These are phyloP conservation scores for Hydriomena furcata DNA, from an alignment of 2,888 invertebrate genomes.

Conservation along the genomic window DNA sequence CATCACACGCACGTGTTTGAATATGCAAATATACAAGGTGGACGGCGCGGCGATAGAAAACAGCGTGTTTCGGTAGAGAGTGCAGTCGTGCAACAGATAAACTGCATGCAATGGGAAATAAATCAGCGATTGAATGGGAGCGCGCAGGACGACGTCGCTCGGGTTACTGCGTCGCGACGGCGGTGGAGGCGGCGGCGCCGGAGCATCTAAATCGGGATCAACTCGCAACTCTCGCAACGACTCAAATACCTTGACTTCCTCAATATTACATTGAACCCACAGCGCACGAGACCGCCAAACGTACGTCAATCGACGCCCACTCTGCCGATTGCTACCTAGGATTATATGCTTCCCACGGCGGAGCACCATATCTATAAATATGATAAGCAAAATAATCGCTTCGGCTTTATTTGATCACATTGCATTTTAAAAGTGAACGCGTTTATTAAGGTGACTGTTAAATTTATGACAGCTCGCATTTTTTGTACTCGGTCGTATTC, in stretches of 20 bases:
- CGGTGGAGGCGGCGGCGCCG: slow-evolving; percentile 76
- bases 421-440: slow-evolving; percentile 1
- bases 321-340: slow-evolving; percentile 47
- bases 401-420: slow-evolving; percentile 17
- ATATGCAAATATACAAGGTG: slow-evolving; percentile 27
- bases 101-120: slow-evolving; percentile 42
- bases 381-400: slow-evolving; percentile 28
- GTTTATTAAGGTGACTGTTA: no score
- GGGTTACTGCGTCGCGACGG: slow-evolving; percentile 79
- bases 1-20: slow-evolving; percentile 35
- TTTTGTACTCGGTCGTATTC: no score
- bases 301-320: slow-evolving; percentile 80
- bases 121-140: slow-evolving; percentile 63
- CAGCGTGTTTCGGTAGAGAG: slow-evolving; percentile 37
- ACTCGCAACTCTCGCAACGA: slow-evolving; percentile 80
- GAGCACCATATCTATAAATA: slow-evolving; percentile 26
- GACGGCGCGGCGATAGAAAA: slow-evolving; percentile 21
- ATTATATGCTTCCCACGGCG: slow-evolving; percentile 52
- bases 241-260: slow-evolving; percentile 84
- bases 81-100: slow-evolving; percentile 55
- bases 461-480: no score
- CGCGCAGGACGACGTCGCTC: slow-evolving; percentile 77
- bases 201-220: slow-evolving; percentile 83
- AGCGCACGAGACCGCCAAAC: slow-evolving; percentile 73
- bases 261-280: slow-evolving; percentile 83